These are phyloP conservation scores for Saccopteryx leptura DNA, from an alignment of 2,113 vertebrate genomes.

Conservation along the genomic window DNA sequence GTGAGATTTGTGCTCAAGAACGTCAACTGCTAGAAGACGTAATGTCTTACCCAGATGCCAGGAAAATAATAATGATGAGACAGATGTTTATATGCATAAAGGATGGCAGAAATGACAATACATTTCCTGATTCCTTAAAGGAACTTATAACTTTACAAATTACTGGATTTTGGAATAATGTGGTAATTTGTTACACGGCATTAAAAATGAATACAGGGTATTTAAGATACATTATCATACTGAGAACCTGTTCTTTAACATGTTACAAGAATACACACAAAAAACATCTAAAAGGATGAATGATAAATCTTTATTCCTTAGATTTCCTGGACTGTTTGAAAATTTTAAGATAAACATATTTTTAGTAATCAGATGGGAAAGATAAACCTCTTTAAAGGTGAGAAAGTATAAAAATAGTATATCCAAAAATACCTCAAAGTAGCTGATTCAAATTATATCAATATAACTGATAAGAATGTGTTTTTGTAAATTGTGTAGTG, in stretches of 20 bases:
- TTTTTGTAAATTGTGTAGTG: constrained; percentile 5
- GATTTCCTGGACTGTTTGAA: neutral
- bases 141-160: neutral
- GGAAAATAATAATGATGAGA: neutral
- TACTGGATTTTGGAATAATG: neutral
- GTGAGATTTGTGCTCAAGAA: neutral
- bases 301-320: neutral
- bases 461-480: neutral
- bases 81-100: neutral
- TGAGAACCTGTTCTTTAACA: neutral
- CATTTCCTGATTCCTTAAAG: neutral
- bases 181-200: neutral
- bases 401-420: neutral
- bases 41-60: neutral
- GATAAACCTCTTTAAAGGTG: constrained; percentile 14
- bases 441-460: neutral
- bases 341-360: neutral
- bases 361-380: constrained; percentile 15
- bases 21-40: neutral
- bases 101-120: neutral
- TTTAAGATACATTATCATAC: neutral
- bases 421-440: neutral
- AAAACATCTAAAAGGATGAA: neutral
- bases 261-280: neutral
- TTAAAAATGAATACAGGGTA: neutral